These are phyloP conservation scores for Hartigia nigra DNA, from an alignment of 2,888 invertebrate genomes.

Conservation along the genomic window DNA sequence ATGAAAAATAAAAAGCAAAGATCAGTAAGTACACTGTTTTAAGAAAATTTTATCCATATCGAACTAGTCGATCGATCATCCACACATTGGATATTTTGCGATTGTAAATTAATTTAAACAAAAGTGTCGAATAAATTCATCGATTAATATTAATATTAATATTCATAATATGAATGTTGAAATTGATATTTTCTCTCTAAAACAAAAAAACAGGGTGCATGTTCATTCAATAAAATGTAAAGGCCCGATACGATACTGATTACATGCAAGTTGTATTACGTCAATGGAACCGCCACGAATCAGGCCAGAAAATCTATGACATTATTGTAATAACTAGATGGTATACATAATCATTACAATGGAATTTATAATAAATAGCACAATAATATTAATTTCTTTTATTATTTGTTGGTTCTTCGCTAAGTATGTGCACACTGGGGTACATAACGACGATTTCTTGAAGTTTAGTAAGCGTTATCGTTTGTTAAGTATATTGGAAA, in stretches of 20 bases:
- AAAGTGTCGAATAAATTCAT: background rate
- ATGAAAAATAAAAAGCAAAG: background rate
- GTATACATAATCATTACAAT: conserved; percentile 31
- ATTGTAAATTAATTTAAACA: background rate
- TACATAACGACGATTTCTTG: conserved; percentile 32
- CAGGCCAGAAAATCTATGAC: conserved; percentile 43
- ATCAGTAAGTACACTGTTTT: no score
- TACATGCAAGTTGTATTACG: conserved; percentile 42
- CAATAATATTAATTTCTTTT: conserved; percentile 52
- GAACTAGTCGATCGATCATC: no score
- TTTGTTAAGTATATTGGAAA: conserved; percentile 61
- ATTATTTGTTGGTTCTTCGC: conserved; percentile 47
- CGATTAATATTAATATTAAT: background rate
- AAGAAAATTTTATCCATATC: no score
- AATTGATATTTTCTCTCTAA: no score
- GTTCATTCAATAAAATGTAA: background rate
- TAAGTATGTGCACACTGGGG: conserved; percentile 46
- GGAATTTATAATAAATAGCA: conserved; percentile 57
- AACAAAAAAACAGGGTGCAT: background rate
- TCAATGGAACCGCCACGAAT: conserved; percentile 41
- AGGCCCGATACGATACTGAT: conserved; percentile 23
- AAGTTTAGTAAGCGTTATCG: conserved; percentile 59
- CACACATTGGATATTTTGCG: no score
- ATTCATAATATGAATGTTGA: no score
- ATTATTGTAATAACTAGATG: conserved; percentile 40